Evolutionary conservation across 2,797 vertebrate genomes (phyloP).

Genomic region (Micromesistius poutassou): DNA sequence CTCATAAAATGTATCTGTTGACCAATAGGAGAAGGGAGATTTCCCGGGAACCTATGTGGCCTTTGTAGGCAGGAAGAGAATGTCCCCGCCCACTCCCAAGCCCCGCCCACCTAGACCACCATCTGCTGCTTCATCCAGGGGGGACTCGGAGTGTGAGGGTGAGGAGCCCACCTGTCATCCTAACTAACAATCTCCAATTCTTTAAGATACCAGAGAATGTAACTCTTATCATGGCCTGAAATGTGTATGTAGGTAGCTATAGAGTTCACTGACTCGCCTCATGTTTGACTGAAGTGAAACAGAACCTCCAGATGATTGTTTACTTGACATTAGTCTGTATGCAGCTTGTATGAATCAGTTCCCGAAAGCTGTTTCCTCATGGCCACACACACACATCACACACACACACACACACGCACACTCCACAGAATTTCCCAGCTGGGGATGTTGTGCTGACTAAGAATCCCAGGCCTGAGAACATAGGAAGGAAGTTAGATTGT

Average conservation of each 20-base stretch:
- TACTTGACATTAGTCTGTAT: neutral
- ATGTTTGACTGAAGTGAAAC: neutral
- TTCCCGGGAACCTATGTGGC: slow-evolving; percentile 91
- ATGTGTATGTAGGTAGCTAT: neutral
- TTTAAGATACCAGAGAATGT: neutral
- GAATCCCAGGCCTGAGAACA: neutral
- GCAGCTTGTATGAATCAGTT: neutral
- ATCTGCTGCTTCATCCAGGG: slow-evolving; percentile 79
- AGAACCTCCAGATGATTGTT: neutral
- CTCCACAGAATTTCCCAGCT: neutral
- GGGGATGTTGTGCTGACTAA: neutral
- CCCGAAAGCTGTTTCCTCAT: neutral
- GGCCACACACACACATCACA: neutral
- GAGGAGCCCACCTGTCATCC: slow-evolving; percentile 21
- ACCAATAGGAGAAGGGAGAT: slow-evolving; percentile 79
- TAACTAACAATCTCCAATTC: neutral
- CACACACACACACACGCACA: neutral
- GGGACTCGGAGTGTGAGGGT: slow-evolving; percentile 78
- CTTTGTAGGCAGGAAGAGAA: slow-evolving; percentile 85
- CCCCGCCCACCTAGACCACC: slow-evolving; percentile 85
- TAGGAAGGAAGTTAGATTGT: neutral
- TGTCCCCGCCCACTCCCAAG: slow-evolving; percentile 88
- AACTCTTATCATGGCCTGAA: neutral
- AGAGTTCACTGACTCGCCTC: neutral
- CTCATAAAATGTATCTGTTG: neutral